Percentiles rank a stretch among this genome's conserved stretches.
Conservation (phyloP, 2,888 invertebrate species). For the Apamea epomidion region DNA sequence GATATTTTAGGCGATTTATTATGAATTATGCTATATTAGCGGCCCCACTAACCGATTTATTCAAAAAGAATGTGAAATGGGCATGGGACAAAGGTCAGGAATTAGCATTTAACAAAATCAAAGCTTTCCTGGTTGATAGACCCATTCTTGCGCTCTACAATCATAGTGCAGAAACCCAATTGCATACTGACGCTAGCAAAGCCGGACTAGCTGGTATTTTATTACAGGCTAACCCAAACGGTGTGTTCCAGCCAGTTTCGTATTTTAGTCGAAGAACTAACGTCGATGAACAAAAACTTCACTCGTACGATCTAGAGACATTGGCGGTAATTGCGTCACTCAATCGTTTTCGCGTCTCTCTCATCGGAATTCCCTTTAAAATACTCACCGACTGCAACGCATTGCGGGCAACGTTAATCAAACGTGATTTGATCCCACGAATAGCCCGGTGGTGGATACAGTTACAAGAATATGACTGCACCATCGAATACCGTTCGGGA, state of each 20-base stretch:
- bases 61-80: no score
- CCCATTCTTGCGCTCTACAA: no score
- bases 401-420: not conserved
- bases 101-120: no score
- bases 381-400: not conserved
- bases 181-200: no score
- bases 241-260: not conserved
- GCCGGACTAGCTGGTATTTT: no score
- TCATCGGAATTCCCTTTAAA: not conserved
- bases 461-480: not conserved
- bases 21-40: no score
- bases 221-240: not conserved
- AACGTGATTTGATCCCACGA: not conserved
- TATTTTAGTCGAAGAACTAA: not conserved
- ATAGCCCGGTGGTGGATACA: conserved; percentile 18
- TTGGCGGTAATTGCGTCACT: not conserved
- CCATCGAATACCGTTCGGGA: not conserved
- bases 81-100: no score
- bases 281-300: not conserved
- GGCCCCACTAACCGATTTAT: no score
- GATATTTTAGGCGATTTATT: no score
- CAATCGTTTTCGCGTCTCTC: not conserved
- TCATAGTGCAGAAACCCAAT: no score
- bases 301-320: not conserved
- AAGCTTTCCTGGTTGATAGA: no score